Evolutionary conservation across 2,888 invertebrate species (phyloP), one percentile per base, ranked within the genome.

Genomic region (Dicroscelio sp.): DNA sequence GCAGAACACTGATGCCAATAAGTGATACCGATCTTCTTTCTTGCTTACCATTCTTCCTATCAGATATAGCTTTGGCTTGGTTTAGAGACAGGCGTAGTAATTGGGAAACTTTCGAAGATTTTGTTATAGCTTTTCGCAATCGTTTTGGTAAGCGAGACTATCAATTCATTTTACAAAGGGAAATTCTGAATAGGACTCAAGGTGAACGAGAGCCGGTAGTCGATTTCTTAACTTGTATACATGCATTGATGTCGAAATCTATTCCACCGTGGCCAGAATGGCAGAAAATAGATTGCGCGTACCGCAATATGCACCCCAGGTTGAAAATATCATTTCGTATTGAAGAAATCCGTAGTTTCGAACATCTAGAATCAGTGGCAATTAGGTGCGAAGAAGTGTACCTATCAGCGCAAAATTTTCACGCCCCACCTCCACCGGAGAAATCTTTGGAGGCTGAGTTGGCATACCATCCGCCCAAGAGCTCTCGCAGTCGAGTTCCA

Each of bases 21-120:
- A 23, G 33, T 12, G 75, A 75, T 31, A 17, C 8, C 12, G 75
- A 75, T 33, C 14, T 75, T n/a, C 23, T 75, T 17, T 3, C 58
- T 1, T 75, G 75, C 23, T 43, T 75, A 23, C 75, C 75, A 14
- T 75, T 75, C 30, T 75, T 75, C 25, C 58, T 75, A 33, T 67
- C 31, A 10, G 65, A 35, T 2, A 67, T 67, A 25, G 65, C 65
- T 10, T 33, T 67, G 31, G 65, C 65, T 4, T 67, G 65, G 65
- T 67, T 33, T n/a, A 12, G 65, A 3, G 65, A 67, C 33, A 31
- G 35, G n/a, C 31, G 65, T n/a, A 14, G 33, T 12, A 6, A 6
- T 33, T 33, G 65, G 65, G 3, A 35, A n/a, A n/a, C n/a, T n/a
- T n/a, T n/a, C n/a, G n/a, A n/a, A n/a, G n/a, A n/a, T n/a, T n/a